Evolutionary conservation across 1,140 invertebrate genomes (phyloP), one percentile per base, ranked within the genome.

Genomic region (Drosophila kepulauana): DNA sequence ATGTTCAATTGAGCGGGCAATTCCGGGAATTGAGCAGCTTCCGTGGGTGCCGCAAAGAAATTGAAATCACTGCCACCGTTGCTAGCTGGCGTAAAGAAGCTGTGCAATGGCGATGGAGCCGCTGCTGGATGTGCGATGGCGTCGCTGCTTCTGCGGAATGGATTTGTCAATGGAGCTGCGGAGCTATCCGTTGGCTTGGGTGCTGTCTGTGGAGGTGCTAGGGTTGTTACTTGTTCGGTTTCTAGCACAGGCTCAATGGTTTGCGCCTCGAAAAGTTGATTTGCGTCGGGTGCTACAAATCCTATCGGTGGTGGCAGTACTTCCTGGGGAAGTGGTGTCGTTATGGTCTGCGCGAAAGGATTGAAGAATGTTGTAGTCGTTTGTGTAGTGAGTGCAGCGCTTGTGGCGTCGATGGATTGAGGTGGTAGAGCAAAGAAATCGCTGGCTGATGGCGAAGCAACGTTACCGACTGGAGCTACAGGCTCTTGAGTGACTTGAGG

Each of bases 291-390:
- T 16, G 69, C 57, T 2, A 81, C 75, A 49, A 89, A 89, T 71
- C 86, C 86, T 41, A 85, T 65, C 1, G 85, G 85, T 10, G 81
- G 81, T 7, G 87, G 57, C 30, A 78, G 15, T 13, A 80, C 35
- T 1, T 81, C 72, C 56, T 81, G 64, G 3, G 62, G 33, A 43
- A 64, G 43, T n/a, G 79, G 61, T 41, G 81, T 91, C 10, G 73
- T 77, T 28, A 82, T 57, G 5, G 76, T 81, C 51, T 86, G 78
- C 6, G 77, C 63, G 54, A 90, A 86, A 6, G 87, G 87, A 75
- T 89, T 90, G 35, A 78, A 91, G 48, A 82, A 79, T 2, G 87
- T 87, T 45, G 85, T 75, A 7, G 82, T 82, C 4, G 75, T 73
- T 54, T 48, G 63, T 11, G 52, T 74, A 25, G 45, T 67, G 5